Percentiles rank a stretch among this genome's conserved stretches.
phyloP scores from a whole-genome alignment of 2,113 vertebrate species.

The Cervus canadensis region DNA sequence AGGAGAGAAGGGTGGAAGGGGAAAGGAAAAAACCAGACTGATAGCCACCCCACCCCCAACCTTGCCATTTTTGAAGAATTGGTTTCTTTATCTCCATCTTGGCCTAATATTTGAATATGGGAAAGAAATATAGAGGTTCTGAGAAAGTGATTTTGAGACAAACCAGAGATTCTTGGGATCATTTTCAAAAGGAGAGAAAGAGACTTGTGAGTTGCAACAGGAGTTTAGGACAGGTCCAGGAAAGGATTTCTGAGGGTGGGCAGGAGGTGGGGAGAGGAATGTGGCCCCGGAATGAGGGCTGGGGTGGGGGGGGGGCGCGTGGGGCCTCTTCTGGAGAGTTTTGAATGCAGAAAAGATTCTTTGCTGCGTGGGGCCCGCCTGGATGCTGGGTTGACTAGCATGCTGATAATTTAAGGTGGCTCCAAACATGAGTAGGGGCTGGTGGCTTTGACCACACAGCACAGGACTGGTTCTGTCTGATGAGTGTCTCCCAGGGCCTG shows the following conservation, averaged over 20 bases:
- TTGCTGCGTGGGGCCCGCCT: neutral
- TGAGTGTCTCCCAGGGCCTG: neutral
- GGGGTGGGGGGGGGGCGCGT: neutral
- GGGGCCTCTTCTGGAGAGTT: conserved; percentile 11
- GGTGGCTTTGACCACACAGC: neutral
- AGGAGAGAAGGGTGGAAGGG: neutral
- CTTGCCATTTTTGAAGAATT: neutral
- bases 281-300: conserved; percentile 1
- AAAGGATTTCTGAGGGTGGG: conserved; percentile 14
- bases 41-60: fast-evolving
- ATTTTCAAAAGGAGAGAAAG: neutral
- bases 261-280: neutral
- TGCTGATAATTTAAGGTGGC: neutral
- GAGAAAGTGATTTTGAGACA: conserved; percentile 20
- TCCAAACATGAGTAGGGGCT: neutral
- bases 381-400: neutral
- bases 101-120: neutral
- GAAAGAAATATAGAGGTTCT: neutral
- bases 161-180: neutral
- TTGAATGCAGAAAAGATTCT: conserved; percentile 36
- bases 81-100: neutral
- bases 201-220: neutral
- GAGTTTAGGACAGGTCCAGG: neutral
- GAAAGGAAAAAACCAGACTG: neutral
- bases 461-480: neutral